Evolutionary conservation across 2,113 vertebrate species (phyloP).

Genomic region (Poecilia latipinna): DNA sequence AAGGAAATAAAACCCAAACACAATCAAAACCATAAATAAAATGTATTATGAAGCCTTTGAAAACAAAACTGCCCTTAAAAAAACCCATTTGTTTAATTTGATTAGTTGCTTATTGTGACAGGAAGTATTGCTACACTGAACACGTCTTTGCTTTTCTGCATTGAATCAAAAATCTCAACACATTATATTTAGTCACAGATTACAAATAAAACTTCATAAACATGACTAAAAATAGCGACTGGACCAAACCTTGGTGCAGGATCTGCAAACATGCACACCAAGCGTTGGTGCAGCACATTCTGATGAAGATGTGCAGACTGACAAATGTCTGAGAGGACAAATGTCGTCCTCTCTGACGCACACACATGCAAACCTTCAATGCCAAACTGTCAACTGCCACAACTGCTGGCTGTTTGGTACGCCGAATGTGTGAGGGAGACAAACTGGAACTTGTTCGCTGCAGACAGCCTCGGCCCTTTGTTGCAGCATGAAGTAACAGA

Average conservation of each 20-base stretch:
- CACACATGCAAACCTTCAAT: slow-evolving; percentile 16
- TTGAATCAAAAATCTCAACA: not conserved
- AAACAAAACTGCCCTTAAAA: too few species aligned
- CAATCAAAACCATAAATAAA: too few species aligned
- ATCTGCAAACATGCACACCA: not conserved
- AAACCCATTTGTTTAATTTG: too few species aligned
- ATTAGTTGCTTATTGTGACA: too few species aligned
- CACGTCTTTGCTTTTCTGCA: not conserved
- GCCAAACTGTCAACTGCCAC: slow-evolving; percentile 57
- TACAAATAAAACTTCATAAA: not conserved
- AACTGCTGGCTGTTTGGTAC: slow-evolving; percentile 38
- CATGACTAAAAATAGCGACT: not conserved
- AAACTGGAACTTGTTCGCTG: slow-evolving; percentile 54
- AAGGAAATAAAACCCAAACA: too few species aligned
- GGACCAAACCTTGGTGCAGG: not conserved
- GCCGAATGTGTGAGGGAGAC: slow-evolving; percentile 30
- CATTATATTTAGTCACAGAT: not conserved
- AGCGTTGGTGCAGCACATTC: not conserved
- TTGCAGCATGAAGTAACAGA: slow-evolving; percentile 34
- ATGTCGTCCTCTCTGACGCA: slow-evolving; percentile 8
- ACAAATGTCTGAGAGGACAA: slow-evolving; percentile 41
- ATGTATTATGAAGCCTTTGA: too few species aligned
- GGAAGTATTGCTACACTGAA: too few species aligned
- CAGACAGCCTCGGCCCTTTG: slow-evolving; percentile 48
- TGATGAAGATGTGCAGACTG: slow-evolving; percentile 12